These are phyloP conservation scores for Nannoperca australis DNA, from an alignment of 2,797 vertebrate species.

Conservation along the genomic window DNA sequence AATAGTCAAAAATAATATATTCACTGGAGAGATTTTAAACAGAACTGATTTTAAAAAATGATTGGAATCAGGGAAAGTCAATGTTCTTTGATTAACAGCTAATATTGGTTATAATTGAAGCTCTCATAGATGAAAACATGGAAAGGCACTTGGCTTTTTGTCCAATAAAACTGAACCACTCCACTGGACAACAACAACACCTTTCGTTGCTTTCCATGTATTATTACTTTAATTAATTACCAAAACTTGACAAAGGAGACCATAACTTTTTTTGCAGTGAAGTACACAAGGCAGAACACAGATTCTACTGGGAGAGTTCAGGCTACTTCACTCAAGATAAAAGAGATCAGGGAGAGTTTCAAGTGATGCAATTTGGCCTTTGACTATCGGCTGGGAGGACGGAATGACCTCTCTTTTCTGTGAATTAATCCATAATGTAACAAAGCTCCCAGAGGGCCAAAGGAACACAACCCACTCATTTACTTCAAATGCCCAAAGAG, in stretches of 20 bases:
- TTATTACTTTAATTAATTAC: too few relatives aligned
- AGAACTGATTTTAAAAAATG: neutral
- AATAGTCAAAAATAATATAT: conserved; percentile 15
- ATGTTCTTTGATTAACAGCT: conserved; percentile 2
- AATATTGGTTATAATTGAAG: neutral
- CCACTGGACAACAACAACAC: neutral
- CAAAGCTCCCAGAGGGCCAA: conserved; percentile 6
- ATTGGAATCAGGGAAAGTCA: neutral
- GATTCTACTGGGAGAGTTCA: neutral
- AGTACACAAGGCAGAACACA: neutral
- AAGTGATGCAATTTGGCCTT: neutral
- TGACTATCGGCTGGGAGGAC: neutral
- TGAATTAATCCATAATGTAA: conserved; percentile 4
- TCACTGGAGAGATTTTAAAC: conserved; percentile 1
- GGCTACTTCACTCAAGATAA: neutral
- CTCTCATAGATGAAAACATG: neutral
- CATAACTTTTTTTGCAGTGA: neutral
- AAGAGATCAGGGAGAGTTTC: neutral
- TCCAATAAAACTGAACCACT: neutral
- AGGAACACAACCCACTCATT: conserved; percentile 9
- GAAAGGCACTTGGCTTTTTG: neutral
- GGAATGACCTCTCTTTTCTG: conserved; percentile 2
- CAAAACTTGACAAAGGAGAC: neutral
- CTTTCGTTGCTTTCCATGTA: neutral
- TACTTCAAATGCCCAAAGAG: neutral